These are phyloP conservation scores for Hyla sarda DNA, from an alignment of 2,113 vertebrate genomes.

Conservation along the genomic window DNA sequence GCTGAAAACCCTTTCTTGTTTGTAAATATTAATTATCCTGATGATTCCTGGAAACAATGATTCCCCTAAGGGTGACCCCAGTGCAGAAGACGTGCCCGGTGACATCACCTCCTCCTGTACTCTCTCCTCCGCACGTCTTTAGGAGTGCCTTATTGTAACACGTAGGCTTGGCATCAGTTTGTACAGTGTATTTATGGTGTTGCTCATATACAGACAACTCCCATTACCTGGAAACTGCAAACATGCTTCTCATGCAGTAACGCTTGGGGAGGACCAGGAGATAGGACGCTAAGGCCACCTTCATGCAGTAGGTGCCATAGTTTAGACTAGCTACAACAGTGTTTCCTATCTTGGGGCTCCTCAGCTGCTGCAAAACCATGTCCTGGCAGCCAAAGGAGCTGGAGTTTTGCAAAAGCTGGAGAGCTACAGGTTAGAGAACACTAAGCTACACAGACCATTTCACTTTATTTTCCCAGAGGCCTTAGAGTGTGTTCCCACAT, in stretches of 20 bases:
- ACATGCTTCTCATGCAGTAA: background rate
- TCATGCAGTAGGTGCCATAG: background rate
- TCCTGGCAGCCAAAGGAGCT: too few relatives aligned
- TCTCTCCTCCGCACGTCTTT: conserved; percentile 15
- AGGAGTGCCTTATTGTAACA: background rate
- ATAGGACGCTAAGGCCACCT: too few relatives aligned
- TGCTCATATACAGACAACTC: background rate
- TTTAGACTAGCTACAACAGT: too few relatives aligned
- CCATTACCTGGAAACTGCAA: background rate
- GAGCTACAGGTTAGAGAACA: too few relatives aligned
- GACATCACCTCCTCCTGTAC: background rate
- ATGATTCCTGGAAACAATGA: background rate
- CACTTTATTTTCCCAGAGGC: too few relatives aligned
- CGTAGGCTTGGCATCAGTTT: background rate
- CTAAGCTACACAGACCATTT: too few relatives aligned
- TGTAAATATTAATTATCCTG: too few relatives aligned
- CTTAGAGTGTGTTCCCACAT: too few relatives aligned
- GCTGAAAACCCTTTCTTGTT: too few relatives aligned
- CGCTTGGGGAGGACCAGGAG: background rate
- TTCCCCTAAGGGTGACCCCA: conserved; percentile 16
- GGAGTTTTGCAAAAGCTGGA: too few relatives aligned
- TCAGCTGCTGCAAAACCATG: too few relatives aligned
- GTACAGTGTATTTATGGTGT: background rate
- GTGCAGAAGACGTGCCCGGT: background rate
- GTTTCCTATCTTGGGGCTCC: too few relatives aligned